Percentiles rank a stretch among this genome's conserved stretches.
Conservation (phyloP, 2,797 vertebrate genomes). For the Numenius phaeopus region DNA sequence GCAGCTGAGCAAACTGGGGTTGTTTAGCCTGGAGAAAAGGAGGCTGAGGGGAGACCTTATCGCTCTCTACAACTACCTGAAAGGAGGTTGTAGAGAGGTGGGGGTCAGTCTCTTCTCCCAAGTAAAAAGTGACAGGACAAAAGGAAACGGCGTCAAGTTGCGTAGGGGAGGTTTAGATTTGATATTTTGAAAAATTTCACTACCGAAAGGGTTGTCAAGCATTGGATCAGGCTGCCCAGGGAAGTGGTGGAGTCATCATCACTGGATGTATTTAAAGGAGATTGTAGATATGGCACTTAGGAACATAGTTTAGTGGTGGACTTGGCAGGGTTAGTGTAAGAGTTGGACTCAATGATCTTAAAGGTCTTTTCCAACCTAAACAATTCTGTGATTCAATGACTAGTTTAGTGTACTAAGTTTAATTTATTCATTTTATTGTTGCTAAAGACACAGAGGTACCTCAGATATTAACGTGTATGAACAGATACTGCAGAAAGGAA, state of each 20-base stretch:
- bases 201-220: neutral
- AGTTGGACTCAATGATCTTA: accelerated
- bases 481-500: neutral
- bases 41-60: accelerated
- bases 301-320: neutral
- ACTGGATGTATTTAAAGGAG: neutral
- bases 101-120: accelerated
- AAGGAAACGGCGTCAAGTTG: neutral
- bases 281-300: neutral
- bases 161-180: neutral
- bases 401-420: neutral
- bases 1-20: neutral
- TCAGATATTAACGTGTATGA: neutral
- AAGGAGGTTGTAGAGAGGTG: accelerated
- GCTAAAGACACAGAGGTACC: neutral
- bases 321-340: neutral
- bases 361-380: neutral
- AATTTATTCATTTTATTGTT: neutral
- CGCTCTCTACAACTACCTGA: accelerated
- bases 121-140: accelerated
- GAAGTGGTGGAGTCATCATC: neutral
- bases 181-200: neutral
- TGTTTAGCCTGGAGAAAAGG: neutral
- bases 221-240: neutral
- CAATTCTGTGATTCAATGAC: neutral